These are phyloP conservation scores for Lucilia sericata DNA, from an alignment of 1,140 invertebrate species.

Conservation along the genomic window DNA sequence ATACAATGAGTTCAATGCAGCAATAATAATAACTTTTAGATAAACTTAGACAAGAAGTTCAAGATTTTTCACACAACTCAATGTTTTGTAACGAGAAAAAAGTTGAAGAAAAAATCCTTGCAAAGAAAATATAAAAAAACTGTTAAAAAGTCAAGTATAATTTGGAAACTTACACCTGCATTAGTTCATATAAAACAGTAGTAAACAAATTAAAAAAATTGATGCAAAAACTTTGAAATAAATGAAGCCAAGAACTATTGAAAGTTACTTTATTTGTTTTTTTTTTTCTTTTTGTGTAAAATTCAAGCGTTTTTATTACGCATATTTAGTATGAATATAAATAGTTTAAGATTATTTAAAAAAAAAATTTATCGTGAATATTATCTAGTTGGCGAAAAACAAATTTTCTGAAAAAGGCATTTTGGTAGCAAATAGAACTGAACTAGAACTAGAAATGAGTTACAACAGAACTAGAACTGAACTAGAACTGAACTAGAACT, in stretches of 20 bases:
- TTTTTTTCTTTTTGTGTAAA: not conserved
- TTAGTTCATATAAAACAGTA: not conserved
- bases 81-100: not conserved
- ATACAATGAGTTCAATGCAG: slow-evolving; percentile 11
- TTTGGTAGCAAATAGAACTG: too few relatives aligned
- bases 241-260: slow-evolving; percentile 5
- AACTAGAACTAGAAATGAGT: too few relatives aligned
- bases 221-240: not conserved
- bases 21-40: slow-evolving; percentile 13
- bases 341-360: too few relatives aligned
- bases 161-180: too few relatives aligned
- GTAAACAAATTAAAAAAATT: not conserved
- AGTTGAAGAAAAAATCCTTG: not conserved
- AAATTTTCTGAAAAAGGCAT: too few relatives aligned
- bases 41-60: slow-evolving; percentile 16
- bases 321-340: not conserved
- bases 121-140: too few relatives aligned
- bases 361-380: too few relatives aligned
- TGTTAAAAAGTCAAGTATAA: too few relatives aligned
- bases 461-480: too few relatives aligned
- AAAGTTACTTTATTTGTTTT: not conserved
- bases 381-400: too few relatives aligned
- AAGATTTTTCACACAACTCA: not conserved
- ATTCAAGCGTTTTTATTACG: not conserved
- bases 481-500: too few relatives aligned